Evolutionary conservation across 2,113 vertebrate genomes (phyloP), one percentile per base, ranked within the genome.

Genomic region (Dicaeum eximium): DNA sequence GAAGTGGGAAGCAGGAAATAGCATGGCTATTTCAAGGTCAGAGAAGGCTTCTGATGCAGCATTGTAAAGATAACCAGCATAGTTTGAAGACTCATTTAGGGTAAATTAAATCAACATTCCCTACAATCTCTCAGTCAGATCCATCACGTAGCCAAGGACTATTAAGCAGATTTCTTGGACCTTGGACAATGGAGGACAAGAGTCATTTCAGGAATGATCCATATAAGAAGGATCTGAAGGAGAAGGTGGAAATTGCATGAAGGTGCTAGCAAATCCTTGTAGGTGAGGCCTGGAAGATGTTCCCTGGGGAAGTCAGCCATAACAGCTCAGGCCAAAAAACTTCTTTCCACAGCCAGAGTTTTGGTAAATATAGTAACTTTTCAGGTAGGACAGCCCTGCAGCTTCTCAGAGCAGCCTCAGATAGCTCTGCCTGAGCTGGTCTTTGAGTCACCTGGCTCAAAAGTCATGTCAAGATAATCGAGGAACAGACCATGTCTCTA

Each of bases 211-310:
- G 40, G 11, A 85, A 56, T 17, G 15, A 84, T 51, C 13, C n/a
- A 17, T 33, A 22, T 3, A 30, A 60, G 16, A 74, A 56, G 11
- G 30, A 48, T 35, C 15, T 54, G 35, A 33, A 66, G 13, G 33
- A 77, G 10, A 54, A 14, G 6, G 44, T 27, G n/a, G 33, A 10
- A 65, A 35, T 5, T 81, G 21, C 13, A 44, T 18, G 19, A 31
- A 6, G 2, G 2, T 48, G 27, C 3, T 9, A 38, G 7, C 1
- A 62, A 38, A 16, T 65, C 9, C 17, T 48, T 50, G 10, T 5
- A 37, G 24, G 9, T 9, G 57, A 24, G 7, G 2, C 3, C 10
- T 60, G 22, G 31, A 15, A 69, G 0, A 0, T 60, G 5, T 17
- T 79, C 11, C 13, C 7, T 74, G 5, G 14, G 37, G 24, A 64